Evolutionary conservation across 2,797 vertebrate species (phyloP), one percentile per base, ranked within the genome.

Genomic region (Microctenopoma lineatum): DNA sequence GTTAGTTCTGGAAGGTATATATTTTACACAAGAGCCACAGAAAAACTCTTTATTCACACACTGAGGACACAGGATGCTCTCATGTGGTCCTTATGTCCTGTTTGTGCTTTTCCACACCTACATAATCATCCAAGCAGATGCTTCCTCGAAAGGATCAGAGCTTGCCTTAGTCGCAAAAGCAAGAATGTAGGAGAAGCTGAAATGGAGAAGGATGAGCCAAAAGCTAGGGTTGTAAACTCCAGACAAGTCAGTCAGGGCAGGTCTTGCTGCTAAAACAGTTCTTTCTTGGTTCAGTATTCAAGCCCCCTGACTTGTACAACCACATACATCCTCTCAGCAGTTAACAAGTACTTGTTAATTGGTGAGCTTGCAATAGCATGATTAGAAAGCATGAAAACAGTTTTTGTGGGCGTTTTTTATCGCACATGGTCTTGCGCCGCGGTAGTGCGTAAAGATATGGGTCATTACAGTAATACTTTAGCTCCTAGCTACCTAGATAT

Each of bases 81-180:
- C 32, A 39, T 52, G 45, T 34, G 38, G 21, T 42, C 32, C 21
- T 65, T 29, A 34, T 67, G 75, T 74, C 41, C 65, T 51, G 54
- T 62, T 66, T 1, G 18, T 46, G 46, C 21, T 57, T 75, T 77
- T 62, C 41, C 58, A 50, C 38, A 64, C 51, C 76, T 50, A 56
- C 16, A 18, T 71, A 78, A 89, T 73, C 70, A 68, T 62, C 62
- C 56, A 38, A 59, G 83, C 89, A 93, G 90, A 90, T 92, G 88
- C 85, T 89, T 92, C 83, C 88, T 87, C 74, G 58, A 50, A 77
- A 82, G 77, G 70, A 85, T 15, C 57, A 53, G 32, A 67, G 65
- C 72, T 73, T 21, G 27, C 47, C 21, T 79, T 76, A 39, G 47
- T 48, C 46, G 65, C 42, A 70, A 75, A 69, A 70, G 45, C 8